Evolutionary conservation across 2,888 invertebrate species (phyloP), one percentile per base, ranked within the genome.

Genomic region (Drosophila anceps): DNA sequence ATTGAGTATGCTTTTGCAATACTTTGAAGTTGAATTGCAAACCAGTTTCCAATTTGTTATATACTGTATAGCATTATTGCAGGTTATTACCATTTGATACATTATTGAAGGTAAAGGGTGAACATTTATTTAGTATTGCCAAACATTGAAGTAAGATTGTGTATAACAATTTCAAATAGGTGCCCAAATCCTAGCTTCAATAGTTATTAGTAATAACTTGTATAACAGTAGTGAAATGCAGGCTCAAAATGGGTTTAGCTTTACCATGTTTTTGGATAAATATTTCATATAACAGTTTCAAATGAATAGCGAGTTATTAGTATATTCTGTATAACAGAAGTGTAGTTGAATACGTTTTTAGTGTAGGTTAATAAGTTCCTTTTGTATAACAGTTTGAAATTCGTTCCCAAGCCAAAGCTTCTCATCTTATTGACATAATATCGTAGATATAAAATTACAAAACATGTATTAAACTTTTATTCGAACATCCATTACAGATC

Each of bases 401-500:
- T 7, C 0, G 1, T 4, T 2, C 0, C 44, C 44, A 27, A 18
- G 10, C 10, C 4, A 2, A 24, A 24, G n/a, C n/a, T 24, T 24
- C 4, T 10, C 2, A 2, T 4, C 10, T 18, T 33, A 9, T 33
- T 33, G 24, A 24, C 24, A 24, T 3, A 24, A 24, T 24, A 24
- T 24, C 24, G 24, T 3, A 24, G 24, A 24, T 24, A 24, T 33
- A 10, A 13, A 24, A 44, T 5, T 48, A 10, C n/a, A 48, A 6
- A 12, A 48, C 12, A n/a, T n/a, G 31, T 18, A 20, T 27, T 39
- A 35, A 6, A 10, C 10, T 24, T 29, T 55, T 13, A 0, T 31
- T 15, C 48, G 33, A 0, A 2, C 5, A 20, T 13, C 1, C 5
- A 1, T 70, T 70, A 0, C 95, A 99, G 99, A 99, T 95, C 96